Percentiles rank a stretch among this genome's conserved stretches.
phyloP scores from a whole-genome alignment of 2,888 invertebrate species.

The Sarcophaga variegata region DNA sequence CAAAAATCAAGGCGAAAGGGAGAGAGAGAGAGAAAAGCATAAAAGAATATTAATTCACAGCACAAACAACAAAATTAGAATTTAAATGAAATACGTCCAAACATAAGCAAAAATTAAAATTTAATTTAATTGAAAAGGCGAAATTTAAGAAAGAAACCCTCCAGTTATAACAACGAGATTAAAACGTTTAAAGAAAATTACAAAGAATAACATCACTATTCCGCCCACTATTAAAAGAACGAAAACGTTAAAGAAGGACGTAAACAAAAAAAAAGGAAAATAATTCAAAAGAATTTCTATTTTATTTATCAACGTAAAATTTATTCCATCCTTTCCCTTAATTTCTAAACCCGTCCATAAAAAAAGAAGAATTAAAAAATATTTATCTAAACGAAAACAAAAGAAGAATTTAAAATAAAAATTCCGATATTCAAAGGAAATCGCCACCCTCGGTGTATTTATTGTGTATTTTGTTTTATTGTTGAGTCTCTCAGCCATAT shows the following conservation, averaged over 20 bases:
- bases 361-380: constrained; percentile 2
- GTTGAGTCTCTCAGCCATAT: constrained; percentile 32
- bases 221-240: constrained; percentile 75
- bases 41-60: constrained; percentile 12
- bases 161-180: constrained; percentile 73
- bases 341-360: constrained; percentile 63
- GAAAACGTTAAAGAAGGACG: neutral
- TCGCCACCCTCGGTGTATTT: constrained; percentile 28
- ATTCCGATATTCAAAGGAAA: constrained; percentile 29
- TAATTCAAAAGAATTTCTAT: constrained; percentile 20
- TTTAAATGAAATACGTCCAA: constrained; percentile 71
- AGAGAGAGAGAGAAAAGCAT: constrained; percentile 19
- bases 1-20: constrained; percentile 23
- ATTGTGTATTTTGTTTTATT: constrained; percentile 4
- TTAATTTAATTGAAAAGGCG: constrained; percentile 49
- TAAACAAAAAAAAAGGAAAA: neutral
- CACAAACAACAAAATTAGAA: constrained; percentile 57
- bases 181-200: constrained; percentile 46
- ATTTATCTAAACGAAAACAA: neutral
- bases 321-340: constrained; percentile 58
- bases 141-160: constrained; percentile 73
- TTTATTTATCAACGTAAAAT: constrained; percentile 12
- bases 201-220: constrained; percentile 72
- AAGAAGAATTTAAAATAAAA: neutral
- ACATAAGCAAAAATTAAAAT: constrained; percentile 29